Evolutionary conservation across 2,888 invertebrate genomes (phyloP), one percentile per base, ranked within the genome.

Genomic region (Calameuta filiformis): DNA sequence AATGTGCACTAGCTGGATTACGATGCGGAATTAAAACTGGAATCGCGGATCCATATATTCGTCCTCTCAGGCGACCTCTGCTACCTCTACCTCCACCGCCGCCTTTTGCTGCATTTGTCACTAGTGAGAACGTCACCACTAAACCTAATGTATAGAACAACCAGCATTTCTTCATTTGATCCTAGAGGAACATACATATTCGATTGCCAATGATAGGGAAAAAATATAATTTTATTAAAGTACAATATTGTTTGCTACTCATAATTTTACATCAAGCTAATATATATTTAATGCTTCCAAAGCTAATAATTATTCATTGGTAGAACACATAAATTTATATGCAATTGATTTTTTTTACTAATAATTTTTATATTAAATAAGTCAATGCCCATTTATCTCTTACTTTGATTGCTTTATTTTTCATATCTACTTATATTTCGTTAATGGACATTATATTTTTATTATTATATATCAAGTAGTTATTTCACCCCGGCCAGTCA

Each of bases 11-110:
- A 33, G 93, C 93, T 11, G 93, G 93, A 89, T 93, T 94, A 79
- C 93, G 92, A 87, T 93, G 93, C 77, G 93, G 93, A 82, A 94
- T 94, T 68, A 93, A 91, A 77, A 94, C 92, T 0, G 93, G 94
- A 90, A 93, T 93, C 73, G 93, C 88, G 11, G 93, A 92, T 77
- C 92, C 92, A 83, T 90, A 93, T 68, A 92, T 82, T 79, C 92
- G 90, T 74, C 93, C 92, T 79, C 93, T 87, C 34, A 92, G 90
- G 79, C 92, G 87, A 15, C 85, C 83, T 76, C 86, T 81, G n/a
- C 87, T 85, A 12, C 87, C 83, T 31, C 87, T 82, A 75, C 85
- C 85, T 35, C 89, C 87, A 74, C 89, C 86, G 74, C 88, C 84
- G 35, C 83, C 82, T 83, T 88, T 89, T 11, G 87, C 88, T 30